Evolutionary conservation across 2,113 vertebrate species (phyloP).

Genomic region (Aviceda subcristata): DNA sequence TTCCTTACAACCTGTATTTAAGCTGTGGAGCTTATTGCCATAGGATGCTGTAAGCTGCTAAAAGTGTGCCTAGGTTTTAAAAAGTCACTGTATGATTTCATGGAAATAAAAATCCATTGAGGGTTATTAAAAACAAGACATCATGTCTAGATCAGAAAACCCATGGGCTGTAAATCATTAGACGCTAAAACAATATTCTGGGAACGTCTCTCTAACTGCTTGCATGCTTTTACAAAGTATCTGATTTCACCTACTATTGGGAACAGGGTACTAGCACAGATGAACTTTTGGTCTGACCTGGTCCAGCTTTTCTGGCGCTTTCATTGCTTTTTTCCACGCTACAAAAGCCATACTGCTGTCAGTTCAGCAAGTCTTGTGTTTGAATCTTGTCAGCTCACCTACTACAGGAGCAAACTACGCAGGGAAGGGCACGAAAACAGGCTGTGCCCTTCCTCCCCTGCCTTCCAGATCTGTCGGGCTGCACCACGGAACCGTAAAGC

Average conservation of each 20-base stretch:
- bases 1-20: neutral
- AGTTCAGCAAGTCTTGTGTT: neutral
- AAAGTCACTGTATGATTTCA: neutral
- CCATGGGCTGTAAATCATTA: neutral
- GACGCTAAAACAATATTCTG: neutral
- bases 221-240: neutral
- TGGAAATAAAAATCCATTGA: neutral
- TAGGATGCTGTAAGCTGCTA: neutral
- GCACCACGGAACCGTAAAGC: neutral
- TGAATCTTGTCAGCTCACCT: neutral
- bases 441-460: neutral
- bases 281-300: neutral
- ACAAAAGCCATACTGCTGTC: neutral
- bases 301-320: neutral
- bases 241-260: neutral
- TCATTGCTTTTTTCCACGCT: accelerated
- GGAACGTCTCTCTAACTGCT: neutral
- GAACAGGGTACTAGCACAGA: neutral
- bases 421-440: neutral
- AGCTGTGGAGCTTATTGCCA: neutral
- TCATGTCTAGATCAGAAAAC: neutral
- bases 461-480: neutral
- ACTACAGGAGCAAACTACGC: neutral
- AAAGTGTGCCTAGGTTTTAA: neutral
- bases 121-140: slow-evolving; percentile 6